Evolutionary conservation across 2,888 invertebrate genomes (phyloP).

Genomic region (Lomographa bimaculata): DNA sequence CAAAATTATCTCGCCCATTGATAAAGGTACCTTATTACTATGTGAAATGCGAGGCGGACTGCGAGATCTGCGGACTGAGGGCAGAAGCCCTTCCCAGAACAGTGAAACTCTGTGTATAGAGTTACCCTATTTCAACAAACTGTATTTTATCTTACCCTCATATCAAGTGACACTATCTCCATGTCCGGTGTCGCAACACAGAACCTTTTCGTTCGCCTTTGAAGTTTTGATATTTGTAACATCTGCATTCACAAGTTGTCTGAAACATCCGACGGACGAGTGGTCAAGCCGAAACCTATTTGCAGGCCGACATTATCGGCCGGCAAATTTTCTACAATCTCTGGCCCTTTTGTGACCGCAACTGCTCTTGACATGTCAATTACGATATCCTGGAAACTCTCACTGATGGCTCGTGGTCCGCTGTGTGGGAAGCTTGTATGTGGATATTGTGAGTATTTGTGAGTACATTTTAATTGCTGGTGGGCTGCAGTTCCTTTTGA

Average conservation of each 20-base stretch:
- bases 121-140: neutral
- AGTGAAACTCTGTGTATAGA: too few relatives aligned
- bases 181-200: conserved; percentile 20
- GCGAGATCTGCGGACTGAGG: too few relatives aligned
- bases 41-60: too few relatives aligned
- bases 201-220: conserved; percentile 24
- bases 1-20: too few relatives aligned
- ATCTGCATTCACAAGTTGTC: conserved; percentile 58
- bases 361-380: conserved; percentile 80
- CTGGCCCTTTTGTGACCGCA: conserved; percentile 70
- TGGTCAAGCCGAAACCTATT: conserved; percentile 61
- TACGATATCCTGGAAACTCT: conserved; percentile 66
- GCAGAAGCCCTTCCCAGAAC: too few relatives aligned
- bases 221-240: conserved; percentile 44
- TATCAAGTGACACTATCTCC: conserved; percentile 21
- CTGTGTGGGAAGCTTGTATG: too few relatives aligned
- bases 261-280: conserved; percentile 40
- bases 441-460: conserved; percentile 1
- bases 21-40: too few relatives aligned
- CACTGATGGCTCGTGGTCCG: conserved; percentile 37
- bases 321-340: conserved; percentile 77
- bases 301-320: conserved; percentile 72
- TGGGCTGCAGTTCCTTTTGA: too few relatives aligned
- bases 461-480: neutral
- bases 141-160: conserved; percentile 3